Evolutionary conservation across 2,888 invertebrate genomes (phyloP).

Genomic region (Pseudoips prasinana): DNA sequence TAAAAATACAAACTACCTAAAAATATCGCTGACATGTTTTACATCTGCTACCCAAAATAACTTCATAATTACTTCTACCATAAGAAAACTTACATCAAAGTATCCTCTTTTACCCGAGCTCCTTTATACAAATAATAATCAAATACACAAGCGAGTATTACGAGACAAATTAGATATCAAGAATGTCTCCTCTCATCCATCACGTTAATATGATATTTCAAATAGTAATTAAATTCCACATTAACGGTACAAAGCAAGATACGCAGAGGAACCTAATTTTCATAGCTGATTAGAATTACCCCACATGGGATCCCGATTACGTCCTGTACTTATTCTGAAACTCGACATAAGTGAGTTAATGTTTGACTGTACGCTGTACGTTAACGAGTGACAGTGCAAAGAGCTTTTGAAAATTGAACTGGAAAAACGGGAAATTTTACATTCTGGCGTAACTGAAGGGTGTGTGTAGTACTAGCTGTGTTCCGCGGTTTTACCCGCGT

Average conservation of each 20-base stretch:
- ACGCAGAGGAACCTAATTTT: slow-evolving; percentile 78
- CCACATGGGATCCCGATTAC: slow-evolving; percentile 71
- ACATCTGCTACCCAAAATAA: too few relatives aligned
- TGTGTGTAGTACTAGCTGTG: too few relatives aligned
- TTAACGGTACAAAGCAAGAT: slow-evolving; percentile 75
- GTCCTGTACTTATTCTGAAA: slow-evolving; percentile 24
- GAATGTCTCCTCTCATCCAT: slow-evolving; percentile 56
- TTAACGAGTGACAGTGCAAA: slow-evolving; percentile 5
- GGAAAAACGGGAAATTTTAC: too few relatives aligned
- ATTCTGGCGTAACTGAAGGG: too few relatives aligned
- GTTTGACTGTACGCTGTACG: slow-evolving; percentile 20
- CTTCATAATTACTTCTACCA: neutral
- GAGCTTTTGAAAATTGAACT: neutral
- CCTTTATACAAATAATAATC: slow-evolving; percentile 20
- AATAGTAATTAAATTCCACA: slow-evolving; percentile 80
- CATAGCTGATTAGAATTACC: slow-evolving; percentile 80
- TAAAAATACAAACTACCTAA: too few relatives aligned
- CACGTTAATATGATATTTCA: slow-evolving; percentile 63
- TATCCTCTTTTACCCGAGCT: slow-evolving; percentile 4
- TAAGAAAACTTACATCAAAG: too few relatives aligned
- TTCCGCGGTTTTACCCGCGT: too few relatives aligned
- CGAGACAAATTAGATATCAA: slow-evolving; percentile 60
- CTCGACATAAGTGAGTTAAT: slow-evolving; percentile 22
- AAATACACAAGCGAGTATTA: slow-evolving; percentile 20
- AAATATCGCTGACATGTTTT: too few relatives aligned